Percentiles rank a stretch among this genome's conserved stretches.
Conservation (phyloP, 2,797 vertebrate genomes). For the Danionella dracula region DNA sequence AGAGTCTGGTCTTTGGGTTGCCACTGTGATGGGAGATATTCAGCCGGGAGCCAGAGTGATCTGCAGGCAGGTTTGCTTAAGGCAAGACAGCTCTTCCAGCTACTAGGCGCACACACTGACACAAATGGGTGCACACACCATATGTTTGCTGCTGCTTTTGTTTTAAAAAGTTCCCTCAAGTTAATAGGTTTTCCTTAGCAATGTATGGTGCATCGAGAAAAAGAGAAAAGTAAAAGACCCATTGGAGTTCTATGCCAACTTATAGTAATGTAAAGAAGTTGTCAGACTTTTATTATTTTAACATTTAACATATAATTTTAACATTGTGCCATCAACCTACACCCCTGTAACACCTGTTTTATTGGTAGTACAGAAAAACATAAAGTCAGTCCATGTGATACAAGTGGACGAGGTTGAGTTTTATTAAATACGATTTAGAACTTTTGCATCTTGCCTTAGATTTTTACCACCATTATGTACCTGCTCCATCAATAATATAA, state of each 20-base stretch:
- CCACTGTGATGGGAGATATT: conserved; percentile 36
- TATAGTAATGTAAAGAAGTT: not conserved
- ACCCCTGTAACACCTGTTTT: too few relatives aligned
- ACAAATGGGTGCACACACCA: conserved; percentile 5
- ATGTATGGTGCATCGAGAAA: not conserved
- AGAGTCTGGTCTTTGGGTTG: conserved; percentile 27
- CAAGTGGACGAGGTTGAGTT: too few relatives aligned
- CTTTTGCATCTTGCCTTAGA: too few relatives aligned
- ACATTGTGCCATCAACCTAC: too few relatives aligned
- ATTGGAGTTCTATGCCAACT: not conserved
- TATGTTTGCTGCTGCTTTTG: conserved; percentile 20
- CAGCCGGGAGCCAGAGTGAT: conserved; percentile 28
- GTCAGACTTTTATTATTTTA: not conserved
- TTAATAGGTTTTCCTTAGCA: conserved; percentile 23
- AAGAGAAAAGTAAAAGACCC: not conserved
- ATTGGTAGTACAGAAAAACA: too few relatives aligned
- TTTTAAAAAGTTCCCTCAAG: conserved; percentile 23
- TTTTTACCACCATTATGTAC: too few relatives aligned
- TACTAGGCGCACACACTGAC: not conserved
- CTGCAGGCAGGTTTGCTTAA: conserved; percentile 38
- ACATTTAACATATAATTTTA: too few relatives aligned
- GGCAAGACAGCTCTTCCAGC: conserved; percentile 33
- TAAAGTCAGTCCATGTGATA: too few relatives aligned
- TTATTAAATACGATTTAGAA: too few relatives aligned
- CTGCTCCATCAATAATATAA: too few relatives aligned